A percentile compares a stretch with the other conserved stretches of the same genome.
These are phyloP conservation scores for Protonemura montana DNA, from an alignment of 2,888 invertebrate species.

Conservation along the genomic window DNA sequence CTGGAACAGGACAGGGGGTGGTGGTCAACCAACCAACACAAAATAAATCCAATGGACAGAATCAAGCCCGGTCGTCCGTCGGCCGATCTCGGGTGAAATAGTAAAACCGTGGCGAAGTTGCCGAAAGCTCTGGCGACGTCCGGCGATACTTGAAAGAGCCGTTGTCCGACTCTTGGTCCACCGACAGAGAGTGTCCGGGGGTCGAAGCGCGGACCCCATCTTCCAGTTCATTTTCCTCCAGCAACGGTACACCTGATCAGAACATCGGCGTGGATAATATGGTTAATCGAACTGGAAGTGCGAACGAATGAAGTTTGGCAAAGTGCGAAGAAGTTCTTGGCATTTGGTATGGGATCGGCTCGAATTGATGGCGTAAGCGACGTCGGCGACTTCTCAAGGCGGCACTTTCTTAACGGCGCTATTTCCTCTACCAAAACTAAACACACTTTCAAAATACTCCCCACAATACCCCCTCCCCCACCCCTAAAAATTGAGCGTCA, in stretches of 20 bases:
- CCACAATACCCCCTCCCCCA: too few relatives aligned
- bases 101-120: constrained; percentile 42
- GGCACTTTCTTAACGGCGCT: too few relatives aligned
- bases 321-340: too few relatives aligned
- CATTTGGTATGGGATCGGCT: too few relatives aligned
- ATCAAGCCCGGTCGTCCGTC: background rate
- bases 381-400: too few relatives aligned
- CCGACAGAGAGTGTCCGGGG: constrained; percentile 33
- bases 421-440: too few relatives aligned
- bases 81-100: background rate
- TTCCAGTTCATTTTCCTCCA: constrained; percentile 60
- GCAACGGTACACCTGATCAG: constrained; percentile 57
- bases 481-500: too few relatives aligned
- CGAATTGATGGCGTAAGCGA: too few relatives aligned
- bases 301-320: too few relatives aligned
- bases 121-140: constrained; percentile 55
- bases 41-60: background rate
- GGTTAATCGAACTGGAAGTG: too few relatives aligned
- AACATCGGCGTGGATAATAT: background rate
- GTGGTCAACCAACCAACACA: background rate
- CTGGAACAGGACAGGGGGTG: too few relatives aligned
- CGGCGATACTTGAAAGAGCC: constrained; percentile 58
- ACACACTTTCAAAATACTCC: too few relatives aligned
- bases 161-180: constrained; percentile 54
- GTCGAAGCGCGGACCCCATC: constrained; percentile 51